A percentile compares a stretch with the other conserved stretches of the same genome.
phyloP scores from a whole-genome alignment of 2,113 vertebrate species.

The Xiphophorus hellerii region DNA sequence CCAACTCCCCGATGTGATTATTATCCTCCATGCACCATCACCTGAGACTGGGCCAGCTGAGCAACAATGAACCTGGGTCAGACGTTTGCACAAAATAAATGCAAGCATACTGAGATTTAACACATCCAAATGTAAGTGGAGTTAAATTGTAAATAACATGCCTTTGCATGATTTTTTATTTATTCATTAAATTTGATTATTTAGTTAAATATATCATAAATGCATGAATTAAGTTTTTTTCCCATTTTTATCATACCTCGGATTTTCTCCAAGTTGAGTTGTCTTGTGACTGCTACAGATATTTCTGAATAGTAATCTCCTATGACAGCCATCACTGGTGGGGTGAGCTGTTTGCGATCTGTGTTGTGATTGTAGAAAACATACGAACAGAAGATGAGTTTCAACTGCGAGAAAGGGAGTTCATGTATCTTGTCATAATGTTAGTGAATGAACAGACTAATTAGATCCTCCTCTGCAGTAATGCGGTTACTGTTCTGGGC shows the following conservation, averaged over 20 bases:
- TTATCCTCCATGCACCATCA: too few species aligned
- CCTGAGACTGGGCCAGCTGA: too few species aligned
- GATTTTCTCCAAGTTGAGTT: conserved; percentile 53
- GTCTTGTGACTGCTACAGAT: conserved; percentile 52
- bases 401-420: not conserved
- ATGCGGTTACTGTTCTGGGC: too few species aligned
- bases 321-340: conserved; percentile 45
- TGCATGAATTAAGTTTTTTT: not conserved
- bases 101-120: too few species aligned
- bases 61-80: too few species aligned
- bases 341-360: not conserved
- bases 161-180: too few species aligned
- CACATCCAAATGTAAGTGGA: too few species aligned
- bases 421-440: not conserved
- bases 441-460: not conserved
- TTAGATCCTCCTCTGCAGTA: not conserved
- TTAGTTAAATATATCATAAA: too few species aligned
- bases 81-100: too few species aligned
- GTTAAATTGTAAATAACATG: too few species aligned
- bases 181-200: too few species aligned
- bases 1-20: too few species aligned
- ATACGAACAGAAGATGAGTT: not conserved
- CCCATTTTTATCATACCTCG: conserved; percentile 11
- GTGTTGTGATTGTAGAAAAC: not conserved
- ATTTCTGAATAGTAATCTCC: conserved; percentile 58